Evolutionary conservation across 2,888 invertebrate genomes (phyloP), one percentile per base, ranked within the genome.

Genomic region (Hipparchia semele): DNA sequence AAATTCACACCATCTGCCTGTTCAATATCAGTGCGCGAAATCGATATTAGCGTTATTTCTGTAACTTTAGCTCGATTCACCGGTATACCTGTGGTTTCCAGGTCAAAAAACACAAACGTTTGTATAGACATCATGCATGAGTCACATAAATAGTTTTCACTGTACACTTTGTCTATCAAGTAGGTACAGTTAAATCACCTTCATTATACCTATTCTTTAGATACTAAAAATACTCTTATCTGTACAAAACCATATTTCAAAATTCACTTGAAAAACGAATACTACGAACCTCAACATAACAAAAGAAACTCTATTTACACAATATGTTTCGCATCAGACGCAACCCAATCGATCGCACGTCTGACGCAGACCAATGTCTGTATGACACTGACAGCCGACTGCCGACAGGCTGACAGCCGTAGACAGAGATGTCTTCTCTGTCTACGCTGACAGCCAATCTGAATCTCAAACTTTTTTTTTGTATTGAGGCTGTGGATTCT

Each of bases 51-150:
- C 76, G 96, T 94, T 0, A 97, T 79, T 88, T 97, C 97, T 0
- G 96, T 97, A 23, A 97, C 96, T 86, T 95, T 95, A 0, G 96
- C 91, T 65, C 82, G 83, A 76, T 92, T 79, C n/a, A 86, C 87
- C 0, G 96, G 96, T 12, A 97, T 84, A 39, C 96, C 96, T 1
- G 96, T 96, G 0, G 97, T 96, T 90, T 97, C 97, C 78, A 96
- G 86, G 83, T 97, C 97, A 68, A 97, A 86, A 80, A 97, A 96
- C 1, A 96, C 95, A 80, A 95, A 96, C 0, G 95, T 96, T 70
- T 92, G 85, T 71, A 96, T 94, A 58, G 46, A 12, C 70, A 62
- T 70, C 39, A 23, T 56, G 7, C 7, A 39, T 23, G 12, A 51
- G 53, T 53, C 33, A 45, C 33, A 2, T 23, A 65, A 59, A 23